Base-by-base conservation (phyloP, 2,113 vertebrate genomes). In the Recurvirostra avosetta region DNA sequence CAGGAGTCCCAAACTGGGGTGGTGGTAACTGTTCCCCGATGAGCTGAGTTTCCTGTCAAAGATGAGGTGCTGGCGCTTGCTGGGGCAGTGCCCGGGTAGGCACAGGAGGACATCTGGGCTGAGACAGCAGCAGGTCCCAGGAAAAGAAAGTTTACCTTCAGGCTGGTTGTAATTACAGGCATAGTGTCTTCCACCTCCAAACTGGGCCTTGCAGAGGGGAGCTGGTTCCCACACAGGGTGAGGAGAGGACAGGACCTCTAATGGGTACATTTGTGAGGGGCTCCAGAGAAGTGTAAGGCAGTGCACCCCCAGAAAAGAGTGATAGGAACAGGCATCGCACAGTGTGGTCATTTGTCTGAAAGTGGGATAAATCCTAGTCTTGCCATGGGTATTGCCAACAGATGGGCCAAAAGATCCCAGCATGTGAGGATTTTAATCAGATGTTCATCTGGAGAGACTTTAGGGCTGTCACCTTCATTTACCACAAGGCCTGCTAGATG, bases 1-100 rank as follows among this genome's bases (percentile, higher is more conserved):
- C 1, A 0, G 9, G 38, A 41, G 32, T 43, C 41, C 38, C 38
- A 59, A 21, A 16, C 14, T 45, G 6, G 23, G 20, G 15, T 22
- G 36, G 6, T 63, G 43, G 34, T 43, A 82, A 11, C 2, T 2
- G 27, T 49, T 71, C 10, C 30, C 43, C 4, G 4, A 9, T 9
- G 19, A 65, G 12, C 9, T 36, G 58, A 49, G 6, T 72, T 76
- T 84, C 15, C 38, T 30, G 32, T 41, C 53, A 73, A 38, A 87
- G 55, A 7, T 1, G 7, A 83, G 62, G 52, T 2, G 5, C 18
- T 45, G 66, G 25, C 2, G 2, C 45, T 34, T 61, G 36, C 43
- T 58, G 27, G 4, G 29, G 4, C 1, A 0, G 26, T 43, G 41
- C 34, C 45, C 1, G 1, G 29, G 16, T 21, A 45, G 11, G 7